Evolutionary conservation across 1,140 invertebrate genomes (phyloP).

Genomic region (Diploscapter pachys): DNA sequence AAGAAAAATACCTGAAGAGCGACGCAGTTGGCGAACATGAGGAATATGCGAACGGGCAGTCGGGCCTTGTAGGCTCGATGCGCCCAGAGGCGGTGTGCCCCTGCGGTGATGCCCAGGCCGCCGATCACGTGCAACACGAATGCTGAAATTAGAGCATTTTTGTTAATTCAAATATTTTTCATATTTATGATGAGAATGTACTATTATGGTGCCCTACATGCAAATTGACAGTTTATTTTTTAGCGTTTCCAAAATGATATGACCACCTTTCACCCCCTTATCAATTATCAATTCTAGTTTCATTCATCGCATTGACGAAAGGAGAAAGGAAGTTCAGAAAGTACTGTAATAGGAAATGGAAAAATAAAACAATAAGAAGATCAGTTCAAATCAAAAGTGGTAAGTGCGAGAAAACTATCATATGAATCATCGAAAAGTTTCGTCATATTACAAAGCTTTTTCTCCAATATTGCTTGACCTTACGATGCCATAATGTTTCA

Average conservation of each 20-base stretch:
- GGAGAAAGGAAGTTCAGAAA: too few species aligned
- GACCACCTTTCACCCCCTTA: not conserved
- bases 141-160: slow-evolving; percentile 31
- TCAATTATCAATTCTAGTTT: not conserved
- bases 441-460: not conserved
- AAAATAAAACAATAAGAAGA: too few species aligned
- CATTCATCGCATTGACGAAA: not conserved
- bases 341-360: too few species aligned
- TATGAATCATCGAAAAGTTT: too few species aligned
- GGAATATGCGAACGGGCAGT: slow-evolving; percentile 74
- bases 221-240: not conserved
- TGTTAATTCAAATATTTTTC: not conserved
- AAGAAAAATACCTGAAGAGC: slow-evolving; percentile 75
- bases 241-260: not conserved
- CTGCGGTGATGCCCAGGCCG: slow-evolving; percentile 76
- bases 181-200: not conserved
- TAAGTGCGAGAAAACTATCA: too few species aligned
- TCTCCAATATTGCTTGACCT: not conserved
- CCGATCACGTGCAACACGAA: slow-evolving; percentile 44
- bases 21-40: slow-evolving; percentile 76
- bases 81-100: slow-evolving; percentile 87
- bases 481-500: too few species aligned
- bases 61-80: slow-evolving; percentile 90
- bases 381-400: too few species aligned
- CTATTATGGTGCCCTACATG: not conserved